A percentile compares a stretch with the other conserved stretches of the same genome.
phyloP scores from a whole-genome alignment of 2,113 vertebrate genomes.

The rabbit (Oryctolagus cuniculus) region DNA sequence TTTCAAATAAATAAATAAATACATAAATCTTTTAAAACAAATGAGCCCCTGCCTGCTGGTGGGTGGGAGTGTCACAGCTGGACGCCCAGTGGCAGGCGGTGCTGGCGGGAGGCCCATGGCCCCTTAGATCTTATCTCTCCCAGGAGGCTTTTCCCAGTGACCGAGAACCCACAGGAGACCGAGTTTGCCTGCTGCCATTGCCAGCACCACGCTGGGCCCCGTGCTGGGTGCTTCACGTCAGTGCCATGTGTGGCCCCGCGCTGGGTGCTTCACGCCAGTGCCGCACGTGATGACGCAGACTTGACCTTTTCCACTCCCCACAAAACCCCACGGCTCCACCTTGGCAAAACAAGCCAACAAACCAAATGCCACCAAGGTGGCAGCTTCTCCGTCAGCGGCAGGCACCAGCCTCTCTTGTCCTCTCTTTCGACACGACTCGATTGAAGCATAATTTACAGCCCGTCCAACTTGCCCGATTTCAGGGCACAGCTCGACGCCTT shows the following conservation, averaged over 20 bases:
- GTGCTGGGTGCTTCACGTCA: neutral
- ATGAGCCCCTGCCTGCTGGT: too few species aligned
- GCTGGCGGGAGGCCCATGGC: neutral
- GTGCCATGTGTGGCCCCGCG: accelerated
- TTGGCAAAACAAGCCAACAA: neutral
- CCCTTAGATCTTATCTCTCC: neutral
- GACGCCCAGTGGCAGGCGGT: neutral
- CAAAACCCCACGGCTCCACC: neutral
- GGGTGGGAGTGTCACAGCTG: too few species aligned
- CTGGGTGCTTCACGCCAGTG: neutral
- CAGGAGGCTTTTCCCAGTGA: neutral
- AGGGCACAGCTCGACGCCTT: neutral
- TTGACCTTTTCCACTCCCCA: neutral
- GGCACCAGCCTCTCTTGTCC: neutral
- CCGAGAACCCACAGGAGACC: too few species aligned
- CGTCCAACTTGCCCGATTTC: neutral
- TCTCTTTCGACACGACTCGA: neutral
- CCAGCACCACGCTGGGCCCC: neutral
- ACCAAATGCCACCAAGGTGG: neutral
- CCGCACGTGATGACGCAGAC: neutral
- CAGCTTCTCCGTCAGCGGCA: neutral
- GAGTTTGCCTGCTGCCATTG: neutral
- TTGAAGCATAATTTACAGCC: neutral
- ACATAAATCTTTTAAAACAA: too few species aligned
- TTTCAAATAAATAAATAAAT: too few species aligned